phyloP scores from a whole-genome alignment of 2,888 invertebrate species.

The Ormia ochracea region DNA sequence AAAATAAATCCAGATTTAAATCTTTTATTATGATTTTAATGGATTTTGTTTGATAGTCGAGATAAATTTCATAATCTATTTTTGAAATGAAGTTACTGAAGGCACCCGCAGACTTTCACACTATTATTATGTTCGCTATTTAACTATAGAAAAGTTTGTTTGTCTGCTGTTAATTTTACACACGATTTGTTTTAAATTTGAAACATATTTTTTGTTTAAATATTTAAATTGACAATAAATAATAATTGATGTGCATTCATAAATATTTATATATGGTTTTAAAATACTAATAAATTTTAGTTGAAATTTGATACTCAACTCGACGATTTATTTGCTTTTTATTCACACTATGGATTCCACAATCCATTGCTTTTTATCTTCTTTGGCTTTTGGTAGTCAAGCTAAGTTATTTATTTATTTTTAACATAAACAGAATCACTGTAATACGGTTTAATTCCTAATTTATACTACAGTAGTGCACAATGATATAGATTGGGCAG shows the following conservation, averaged over 20 bases:
- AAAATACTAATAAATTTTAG: background rate
- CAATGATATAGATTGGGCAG: no score
- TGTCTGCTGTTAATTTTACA: background rate
- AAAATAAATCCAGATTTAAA: no score
- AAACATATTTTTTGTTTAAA: background rate
- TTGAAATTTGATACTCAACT: background rate
- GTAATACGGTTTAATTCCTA: background rate
- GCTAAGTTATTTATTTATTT: background rate
- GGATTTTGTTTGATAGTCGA: no score
- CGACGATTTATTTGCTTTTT: background rate
- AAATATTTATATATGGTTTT: background rate
- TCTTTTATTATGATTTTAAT: no score
- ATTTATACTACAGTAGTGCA: no score
- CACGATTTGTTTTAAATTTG: background rate
- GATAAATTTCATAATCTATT: no score
- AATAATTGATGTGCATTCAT: background rate
- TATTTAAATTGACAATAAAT: background rate
- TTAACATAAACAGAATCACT: background rate
- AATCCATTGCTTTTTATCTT: background rate
- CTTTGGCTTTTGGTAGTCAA: background rate
- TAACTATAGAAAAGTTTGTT: background rate
- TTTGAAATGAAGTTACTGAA: no score
- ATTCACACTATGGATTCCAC: no score
- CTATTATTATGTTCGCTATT: no score
- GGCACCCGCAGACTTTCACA: no score